Percentiles rank a stretch among this genome's conserved stretches.
Conservation (phyloP, 2,888 invertebrate genomes). For the Brenthis daphne region DNA sequence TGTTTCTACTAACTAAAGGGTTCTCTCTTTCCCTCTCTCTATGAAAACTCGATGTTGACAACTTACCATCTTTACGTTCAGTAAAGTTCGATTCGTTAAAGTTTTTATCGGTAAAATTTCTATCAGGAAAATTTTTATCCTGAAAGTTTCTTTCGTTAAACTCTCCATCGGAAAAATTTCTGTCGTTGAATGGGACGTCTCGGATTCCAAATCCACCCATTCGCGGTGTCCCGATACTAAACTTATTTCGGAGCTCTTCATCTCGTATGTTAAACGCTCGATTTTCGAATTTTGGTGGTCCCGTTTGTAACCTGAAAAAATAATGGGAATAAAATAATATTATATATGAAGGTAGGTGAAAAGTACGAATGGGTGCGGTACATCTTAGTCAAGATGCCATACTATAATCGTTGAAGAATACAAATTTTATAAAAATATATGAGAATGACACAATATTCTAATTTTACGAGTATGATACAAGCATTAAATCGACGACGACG, state of each 20-base stretch:
- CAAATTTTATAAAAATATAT: too few relatives aligned
- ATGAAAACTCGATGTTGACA: constrained; percentile 77
- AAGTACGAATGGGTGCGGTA: too few relatives aligned
- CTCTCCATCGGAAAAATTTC: constrained; percentile 70
- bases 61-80: constrained; percentile 72
- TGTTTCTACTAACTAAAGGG: constrained; percentile 75
- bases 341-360: too few relatives aligned
- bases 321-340: background rate
- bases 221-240: constrained; percentile 71
- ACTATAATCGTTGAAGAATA: too few relatives aligned
- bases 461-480: too few relatives aligned
- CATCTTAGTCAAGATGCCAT: too few relatives aligned
- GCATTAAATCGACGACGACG: too few relatives aligned
- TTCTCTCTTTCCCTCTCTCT: constrained; percentile 71
- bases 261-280: constrained; percentile 71
- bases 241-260: constrained; percentile 71
- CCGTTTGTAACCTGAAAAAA: constrained; percentile 62
- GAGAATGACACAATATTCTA: too few relatives aligned
- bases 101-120: constrained; percentile 61
- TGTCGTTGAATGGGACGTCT: constrained; percentile 71
- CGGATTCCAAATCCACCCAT: constrained; percentile 79
- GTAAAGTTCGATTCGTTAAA: constrained; percentile 55
- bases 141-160: constrained; percentile 70
- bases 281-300: constrained; percentile 69
- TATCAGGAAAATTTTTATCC: constrained; percentile 65